Evolutionary conservation across 2,888 invertebrate species (phyloP).

Genomic region (Eulithis testata): DNA sequence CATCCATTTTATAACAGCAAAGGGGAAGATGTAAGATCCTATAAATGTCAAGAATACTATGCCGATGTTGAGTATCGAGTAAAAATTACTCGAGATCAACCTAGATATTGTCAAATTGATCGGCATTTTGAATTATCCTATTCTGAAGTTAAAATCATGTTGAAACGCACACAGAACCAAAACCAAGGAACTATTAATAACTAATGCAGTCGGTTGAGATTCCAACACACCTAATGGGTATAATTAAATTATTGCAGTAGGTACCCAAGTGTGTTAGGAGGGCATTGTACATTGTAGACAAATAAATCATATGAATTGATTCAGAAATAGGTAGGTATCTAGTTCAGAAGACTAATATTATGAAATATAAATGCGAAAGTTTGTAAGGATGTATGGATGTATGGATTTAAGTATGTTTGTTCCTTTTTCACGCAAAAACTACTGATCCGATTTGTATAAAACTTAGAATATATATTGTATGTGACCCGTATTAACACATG

Average conservation of each 20-base stretch:
- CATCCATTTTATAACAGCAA: slow-evolving; percentile 62
- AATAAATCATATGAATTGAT: neutral
- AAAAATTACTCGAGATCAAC: slow-evolving; percentile 47
- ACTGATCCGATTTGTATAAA: no score
- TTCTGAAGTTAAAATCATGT: neutral
- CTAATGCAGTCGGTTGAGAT: slow-evolving; percentile 11
- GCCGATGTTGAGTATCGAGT: slow-evolving; percentile 49
- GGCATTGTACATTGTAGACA: slow-evolving; percentile 1
- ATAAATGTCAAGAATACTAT: slow-evolving; percentile 57
- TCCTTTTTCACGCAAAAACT: no score
- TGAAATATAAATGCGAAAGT: no score
- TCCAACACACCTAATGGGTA: slow-evolving; percentile 4
- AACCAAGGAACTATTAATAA: slow-evolving; percentile 7
- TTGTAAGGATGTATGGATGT: no score
- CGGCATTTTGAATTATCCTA: slow-evolving; percentile 21
- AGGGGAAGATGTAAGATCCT: slow-evolving; percentile 60
- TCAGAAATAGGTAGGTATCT: no score
- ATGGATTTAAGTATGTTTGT: no score
- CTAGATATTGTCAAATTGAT: slow-evolving; percentile 33
- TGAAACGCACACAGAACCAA: neutral
- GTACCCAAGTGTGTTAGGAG: slow-evolving; percentile 5
- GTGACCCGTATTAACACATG: no score
- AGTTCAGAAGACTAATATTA: no score
- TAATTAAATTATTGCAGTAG: slow-evolving; percentile 28
- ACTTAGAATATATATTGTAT: no score